Conservation (phyloP, 2,797 vertebrate species). For the Pseudomugil tenellus region DNA sequence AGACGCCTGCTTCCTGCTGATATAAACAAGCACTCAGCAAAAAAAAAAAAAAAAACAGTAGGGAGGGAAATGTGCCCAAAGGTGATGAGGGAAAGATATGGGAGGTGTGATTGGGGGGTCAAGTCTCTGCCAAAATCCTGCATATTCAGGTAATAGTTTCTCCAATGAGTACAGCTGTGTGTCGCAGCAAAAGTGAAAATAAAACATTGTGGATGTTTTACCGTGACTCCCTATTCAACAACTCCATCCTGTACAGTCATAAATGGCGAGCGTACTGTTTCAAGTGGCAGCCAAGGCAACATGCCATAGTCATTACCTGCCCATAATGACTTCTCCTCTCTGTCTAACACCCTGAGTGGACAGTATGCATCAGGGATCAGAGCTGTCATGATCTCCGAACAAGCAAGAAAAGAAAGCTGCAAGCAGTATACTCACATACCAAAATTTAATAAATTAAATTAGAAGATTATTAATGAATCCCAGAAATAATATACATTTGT, state of each 20-base stretch:
- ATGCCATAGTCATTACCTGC: slow-evolving; percentile 33
- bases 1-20: slow-evolving; percentile 62
- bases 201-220: slow-evolving; percentile 49
- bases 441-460: slow-evolving; percentile 5
- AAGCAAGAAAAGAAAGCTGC: slow-evolving; percentile 7
- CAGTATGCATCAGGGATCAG: slow-evolving; percentile 16
- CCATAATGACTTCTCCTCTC: slow-evolving; percentile 34
- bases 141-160: slow-evolving; percentile 45
- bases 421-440: background rate
- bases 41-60: slow-evolving; percentile 32
- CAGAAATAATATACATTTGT: slow-evolving; percentile 28
- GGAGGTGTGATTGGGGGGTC: slow-evolving; percentile 8
- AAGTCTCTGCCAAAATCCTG: slow-evolving; percentile 47
- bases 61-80: slow-evolving; percentile 11
- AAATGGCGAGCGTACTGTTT: slow-evolving; percentile 37
- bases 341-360: slow-evolving; percentile 27
- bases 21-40: slow-evolving; percentile 58
- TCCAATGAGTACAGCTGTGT: slow-evolving; percentile 54
- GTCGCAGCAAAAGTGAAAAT: slow-evolving; percentile 18
- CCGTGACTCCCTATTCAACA: slow-evolving; percentile 45
- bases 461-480: slow-evolving; percentile 28
- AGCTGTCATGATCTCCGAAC: slow-evolving; percentile 17
- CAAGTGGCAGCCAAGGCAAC: slow-evolving; percentile 28
- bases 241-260: slow-evolving; percentile 21
- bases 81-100: slow-evolving; percentile 13